Conservation (phyloP, 2,113 vertebrate species). For the Laticauda laticaudata region DNA sequence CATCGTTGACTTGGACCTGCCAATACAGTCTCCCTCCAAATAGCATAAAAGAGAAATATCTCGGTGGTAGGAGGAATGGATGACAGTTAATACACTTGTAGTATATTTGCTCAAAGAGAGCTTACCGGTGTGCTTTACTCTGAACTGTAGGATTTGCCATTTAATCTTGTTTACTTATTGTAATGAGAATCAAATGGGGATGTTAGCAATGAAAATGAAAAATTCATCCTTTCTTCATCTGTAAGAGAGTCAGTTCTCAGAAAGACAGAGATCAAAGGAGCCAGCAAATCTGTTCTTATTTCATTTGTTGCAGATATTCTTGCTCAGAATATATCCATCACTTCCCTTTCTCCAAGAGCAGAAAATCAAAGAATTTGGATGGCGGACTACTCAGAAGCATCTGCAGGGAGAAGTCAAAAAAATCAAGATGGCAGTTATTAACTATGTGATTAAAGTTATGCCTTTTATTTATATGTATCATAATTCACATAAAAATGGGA, state of each 20-base stretch:
- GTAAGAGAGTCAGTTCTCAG: constrained; percentile 67
- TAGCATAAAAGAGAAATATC: constrained; percentile 54
- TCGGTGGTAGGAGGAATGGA: constrained; percentile 36
- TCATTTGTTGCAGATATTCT: constrained; percentile 21
- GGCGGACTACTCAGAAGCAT: background rate
- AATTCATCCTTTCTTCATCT: constrained; percentile 58
- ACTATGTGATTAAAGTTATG: background rate
- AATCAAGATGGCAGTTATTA: background rate
- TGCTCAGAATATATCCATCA: constrained; percentile 6
- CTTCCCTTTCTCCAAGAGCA: background rate
- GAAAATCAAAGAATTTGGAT: constrained; percentile 4
- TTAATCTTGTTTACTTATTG: constrained; percentile 71
- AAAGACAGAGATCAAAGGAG: constrained; percentile 32
- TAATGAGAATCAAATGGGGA: constrained; percentile 69
- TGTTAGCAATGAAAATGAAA: constrained; percentile 61
- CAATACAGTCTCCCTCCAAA: constrained; percentile 62
- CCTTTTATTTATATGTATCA: background rate
- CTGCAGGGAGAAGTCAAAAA: background rate
- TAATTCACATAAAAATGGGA: background rate
- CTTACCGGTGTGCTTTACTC: constrained; percentile 50
- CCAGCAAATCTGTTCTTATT: constrained; percentile 29
- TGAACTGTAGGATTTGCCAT: constrained; percentile 67
- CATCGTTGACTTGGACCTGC: constrained; percentile 61
- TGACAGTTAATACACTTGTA: constrained; percentile 62
- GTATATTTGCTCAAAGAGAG: constrained; percentile 53